These are phyloP conservation scores for Egretta garzetta DNA, from an alignment of 2,113 vertebrate genomes.

Conservation along the genomic window DNA sequence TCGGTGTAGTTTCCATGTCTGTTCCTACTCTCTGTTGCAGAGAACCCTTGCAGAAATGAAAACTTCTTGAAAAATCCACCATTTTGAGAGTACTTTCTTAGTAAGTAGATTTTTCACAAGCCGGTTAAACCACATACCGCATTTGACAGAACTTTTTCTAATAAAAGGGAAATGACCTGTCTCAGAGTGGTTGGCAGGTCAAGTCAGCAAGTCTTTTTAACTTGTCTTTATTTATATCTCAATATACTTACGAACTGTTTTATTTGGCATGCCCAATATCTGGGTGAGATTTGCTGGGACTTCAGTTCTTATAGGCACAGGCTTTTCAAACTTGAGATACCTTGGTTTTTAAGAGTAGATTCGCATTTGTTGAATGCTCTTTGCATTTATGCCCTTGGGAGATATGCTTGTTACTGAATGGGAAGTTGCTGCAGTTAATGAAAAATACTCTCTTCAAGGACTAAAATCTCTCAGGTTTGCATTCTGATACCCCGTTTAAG, in stretches of 20 bases:
- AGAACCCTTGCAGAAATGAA: neutral
- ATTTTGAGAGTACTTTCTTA: conserved; percentile 3
- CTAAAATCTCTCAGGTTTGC: neutral
- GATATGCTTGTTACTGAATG: neutral
- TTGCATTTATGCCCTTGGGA: neutral
- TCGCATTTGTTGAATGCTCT: neutral
- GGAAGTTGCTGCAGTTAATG: neutral
- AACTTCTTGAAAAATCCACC: neutral
- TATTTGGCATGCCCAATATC: neutral
- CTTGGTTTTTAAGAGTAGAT: neutral
- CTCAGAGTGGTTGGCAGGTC: neutral
- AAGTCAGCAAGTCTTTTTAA: neutral
- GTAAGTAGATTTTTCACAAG: neutral
- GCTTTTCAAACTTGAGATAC: neutral
- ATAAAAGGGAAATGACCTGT: neutral
- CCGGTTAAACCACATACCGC: neutral
- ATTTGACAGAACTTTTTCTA: neutral
- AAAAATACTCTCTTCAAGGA: neutral
- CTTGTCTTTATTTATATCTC: neutral
- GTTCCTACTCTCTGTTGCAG: neutral
- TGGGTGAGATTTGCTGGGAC: neutral
- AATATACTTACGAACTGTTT: neutral
- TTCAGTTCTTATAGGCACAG: neutral
- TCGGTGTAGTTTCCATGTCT: neutral
- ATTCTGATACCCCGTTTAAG: neutral